These are phyloP conservation scores for Scaeva pyrastri DNA, from an alignment of 2,888 invertebrate genomes.

Conservation along the genomic window DNA sequence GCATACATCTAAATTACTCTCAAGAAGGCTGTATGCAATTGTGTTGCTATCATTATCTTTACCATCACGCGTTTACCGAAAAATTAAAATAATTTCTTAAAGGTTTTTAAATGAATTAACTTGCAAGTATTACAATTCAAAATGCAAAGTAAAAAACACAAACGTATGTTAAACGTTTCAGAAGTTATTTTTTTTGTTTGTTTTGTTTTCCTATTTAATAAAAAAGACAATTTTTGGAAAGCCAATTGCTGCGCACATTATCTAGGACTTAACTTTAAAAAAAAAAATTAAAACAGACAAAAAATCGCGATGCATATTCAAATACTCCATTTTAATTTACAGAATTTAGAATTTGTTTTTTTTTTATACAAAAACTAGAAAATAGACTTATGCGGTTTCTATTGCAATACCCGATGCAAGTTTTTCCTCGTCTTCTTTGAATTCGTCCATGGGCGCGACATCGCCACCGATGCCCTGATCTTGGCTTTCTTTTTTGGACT, in stretches of 20 bases:
- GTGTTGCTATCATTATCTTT: background rate
- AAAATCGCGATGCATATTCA: constrained; percentile 54
- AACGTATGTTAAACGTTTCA: too few species aligned
- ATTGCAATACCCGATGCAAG: constrained; percentile 47
- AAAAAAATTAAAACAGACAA: constrained; percentile 14
- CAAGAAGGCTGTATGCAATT: constrained; percentile 2
- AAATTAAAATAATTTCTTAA: background rate
- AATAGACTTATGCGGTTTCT: constrained; percentile 57
- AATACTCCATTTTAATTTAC: constrained; percentile 52
- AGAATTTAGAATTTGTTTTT: constrained; percentile 17
- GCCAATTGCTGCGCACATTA: constrained; percentile 8
- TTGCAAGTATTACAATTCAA: constrained; percentile 1
- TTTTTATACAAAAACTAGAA: too few species aligned
- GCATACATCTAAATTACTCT: background rate
- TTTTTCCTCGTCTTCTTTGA: constrained; percentile 30
- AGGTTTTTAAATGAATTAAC: background rate
- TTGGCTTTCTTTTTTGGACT: constrained; percentile 34
- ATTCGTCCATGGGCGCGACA: constrained; percentile 60
- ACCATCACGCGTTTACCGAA: background rate
- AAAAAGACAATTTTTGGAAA: background rate
- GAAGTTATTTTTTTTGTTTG: too few species aligned
- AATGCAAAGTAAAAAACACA: background rate
- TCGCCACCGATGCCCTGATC: constrained; percentile 57
- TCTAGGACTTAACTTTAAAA: constrained; percentile 27
- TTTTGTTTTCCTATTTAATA: background rate